A percentile compares a stretch with the other conserved stretches of the same genome.
Evolutionary conservation across 1,140 invertebrate species (phyloP).

Genomic region (Galendromus occidentalis): DNA sequence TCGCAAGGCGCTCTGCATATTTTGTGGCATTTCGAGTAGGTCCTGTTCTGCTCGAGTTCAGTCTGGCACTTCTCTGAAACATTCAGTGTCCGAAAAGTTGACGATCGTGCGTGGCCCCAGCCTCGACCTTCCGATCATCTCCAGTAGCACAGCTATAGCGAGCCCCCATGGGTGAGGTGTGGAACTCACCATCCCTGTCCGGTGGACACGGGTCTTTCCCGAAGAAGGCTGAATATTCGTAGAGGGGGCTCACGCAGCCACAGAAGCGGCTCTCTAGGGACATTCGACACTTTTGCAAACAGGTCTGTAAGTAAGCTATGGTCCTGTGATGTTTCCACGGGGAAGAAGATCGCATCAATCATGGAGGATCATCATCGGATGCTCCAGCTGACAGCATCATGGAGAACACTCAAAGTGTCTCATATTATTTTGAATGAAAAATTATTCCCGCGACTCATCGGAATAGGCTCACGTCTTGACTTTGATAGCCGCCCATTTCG

Average conservation of each 20-base stretch:
- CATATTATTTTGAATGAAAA: too few species aligned
- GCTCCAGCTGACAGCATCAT: too few species aligned
- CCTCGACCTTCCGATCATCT: too few species aligned
- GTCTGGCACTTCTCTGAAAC: not conserved
- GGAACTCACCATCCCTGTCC: not conserved
- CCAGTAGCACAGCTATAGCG: too few species aligned
- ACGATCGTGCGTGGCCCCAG: too few species aligned
- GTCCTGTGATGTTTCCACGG: too few species aligned
- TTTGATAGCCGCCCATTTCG: not conserved
- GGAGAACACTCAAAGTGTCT: too few species aligned
- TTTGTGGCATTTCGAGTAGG: not conserved
- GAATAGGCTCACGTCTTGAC: not conserved
- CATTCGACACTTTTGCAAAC: conserved; percentile 5
- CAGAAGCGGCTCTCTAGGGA: not conserved
- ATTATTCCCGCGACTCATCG: too few species aligned
- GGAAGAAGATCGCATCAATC: too few species aligned
- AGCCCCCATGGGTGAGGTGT: too few species aligned
- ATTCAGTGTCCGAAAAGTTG: too few species aligned
- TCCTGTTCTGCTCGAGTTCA: not conserved
- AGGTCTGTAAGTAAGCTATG: not conserved
- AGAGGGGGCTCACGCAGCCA: not conserved
- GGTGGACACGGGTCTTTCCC: not conserved
- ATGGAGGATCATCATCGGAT: too few species aligned
- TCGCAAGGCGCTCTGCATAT: not conserved
- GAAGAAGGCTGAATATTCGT: not conserved